Conservation (phyloP, 2,113 vertebrate species). For the Smithornis capensis region DNA sequence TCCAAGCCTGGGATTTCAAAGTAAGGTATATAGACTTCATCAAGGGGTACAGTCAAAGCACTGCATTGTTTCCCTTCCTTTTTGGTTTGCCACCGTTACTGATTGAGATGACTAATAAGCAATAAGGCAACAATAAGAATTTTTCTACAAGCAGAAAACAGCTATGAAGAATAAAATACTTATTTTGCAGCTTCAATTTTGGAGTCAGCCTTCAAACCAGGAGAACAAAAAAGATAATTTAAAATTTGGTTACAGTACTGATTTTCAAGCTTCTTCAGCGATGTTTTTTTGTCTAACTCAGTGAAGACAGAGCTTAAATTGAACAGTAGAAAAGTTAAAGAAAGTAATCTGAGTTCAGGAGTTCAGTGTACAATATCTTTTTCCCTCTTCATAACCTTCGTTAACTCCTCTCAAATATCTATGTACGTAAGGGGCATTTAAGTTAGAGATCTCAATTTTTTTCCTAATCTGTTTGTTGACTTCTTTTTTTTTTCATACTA, state of each 20-base stretch:
- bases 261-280: background rate
- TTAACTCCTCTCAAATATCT: background rate
- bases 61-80: background rate
- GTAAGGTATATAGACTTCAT: background rate
- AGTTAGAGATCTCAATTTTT: background rate
- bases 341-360: background rate
- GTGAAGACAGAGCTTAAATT: background rate
- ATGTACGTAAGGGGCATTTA: background rate
- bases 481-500: background rate
- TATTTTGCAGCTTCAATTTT: background rate
- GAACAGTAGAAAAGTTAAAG: background rate
- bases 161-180: background rate
- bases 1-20: background rate
- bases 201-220: background rate
- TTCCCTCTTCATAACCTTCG: background rate
- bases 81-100: background rate
- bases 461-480: background rate
- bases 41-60: background rate
- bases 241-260: background rate
- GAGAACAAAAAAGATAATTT: background rate
- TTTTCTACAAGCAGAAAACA: background rate
- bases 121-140: background rate
- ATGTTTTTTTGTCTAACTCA: background rate
- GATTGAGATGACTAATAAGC: background rate
- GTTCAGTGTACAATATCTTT: background rate